These are phyloP conservation scores for Aphis gossypii DNA, from an alignment of 1,140 invertebrate species.

Conservation along the genomic window DNA sequence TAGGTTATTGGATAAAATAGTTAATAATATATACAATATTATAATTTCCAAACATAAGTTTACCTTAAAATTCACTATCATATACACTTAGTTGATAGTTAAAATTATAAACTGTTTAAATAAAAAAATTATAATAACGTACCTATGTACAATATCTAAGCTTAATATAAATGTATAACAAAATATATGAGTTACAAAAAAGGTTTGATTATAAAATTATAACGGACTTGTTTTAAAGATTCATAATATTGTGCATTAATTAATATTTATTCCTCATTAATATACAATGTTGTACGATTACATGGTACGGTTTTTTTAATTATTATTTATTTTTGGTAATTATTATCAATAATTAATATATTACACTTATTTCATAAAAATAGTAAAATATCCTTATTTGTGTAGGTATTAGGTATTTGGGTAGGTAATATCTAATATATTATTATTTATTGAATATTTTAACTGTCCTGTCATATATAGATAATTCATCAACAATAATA, in stretches of 20 bases:
- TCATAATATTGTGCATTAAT: neutral
- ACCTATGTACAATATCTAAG: neutral
- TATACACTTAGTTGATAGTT: neutral
- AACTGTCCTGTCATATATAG: too few relatives aligned
- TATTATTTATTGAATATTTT: neutral
- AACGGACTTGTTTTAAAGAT: neutral
- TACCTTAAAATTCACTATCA: neutral
- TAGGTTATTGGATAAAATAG: neutral
- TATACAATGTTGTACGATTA: neutral
- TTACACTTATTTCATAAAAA: too few relatives aligned
- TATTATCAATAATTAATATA: too few relatives aligned
- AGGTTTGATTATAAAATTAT: neutral
- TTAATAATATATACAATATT: neutral
- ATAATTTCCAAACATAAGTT: neutral
- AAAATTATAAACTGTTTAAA: neutral
- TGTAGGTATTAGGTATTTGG: neutral
- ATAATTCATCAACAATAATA: neutral
- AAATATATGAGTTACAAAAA: neutral
- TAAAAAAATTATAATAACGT: neutral
- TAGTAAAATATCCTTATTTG: too few relatives aligned
- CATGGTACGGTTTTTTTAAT: too few relatives aligned
- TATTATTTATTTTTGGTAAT: too few relatives aligned
- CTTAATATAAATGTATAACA: neutral
- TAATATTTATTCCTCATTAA: neutral
- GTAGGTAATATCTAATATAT: neutral